phyloP scores from a whole-genome alignment of 2,888 invertebrate genomes.

The Cheilosia vernalis region DNA sequence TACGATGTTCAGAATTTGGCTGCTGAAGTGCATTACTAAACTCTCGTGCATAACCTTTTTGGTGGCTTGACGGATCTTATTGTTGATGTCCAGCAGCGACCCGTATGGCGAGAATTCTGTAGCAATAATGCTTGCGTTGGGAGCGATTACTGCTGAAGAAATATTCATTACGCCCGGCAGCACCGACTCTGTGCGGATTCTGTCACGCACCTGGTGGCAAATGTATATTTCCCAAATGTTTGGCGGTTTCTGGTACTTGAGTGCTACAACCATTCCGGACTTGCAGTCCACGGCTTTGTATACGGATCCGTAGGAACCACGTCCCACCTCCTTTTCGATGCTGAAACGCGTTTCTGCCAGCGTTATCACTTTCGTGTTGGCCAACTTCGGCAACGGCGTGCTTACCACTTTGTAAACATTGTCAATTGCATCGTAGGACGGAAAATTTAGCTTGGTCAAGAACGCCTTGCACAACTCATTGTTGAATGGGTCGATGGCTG shows the following conservation, averaged over 20 bases:
- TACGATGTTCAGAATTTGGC: slow-evolving; percentile 93
- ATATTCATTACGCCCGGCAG: slow-evolving; percentile 91
- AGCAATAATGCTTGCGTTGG: slow-evolving; percentile 92
- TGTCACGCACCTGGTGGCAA: slow-evolving; percentile 84
- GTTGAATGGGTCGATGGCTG: slow-evolving; percentile 92
- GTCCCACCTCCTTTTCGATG: slow-evolving; percentile 91
- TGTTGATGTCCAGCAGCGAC: slow-evolving; percentile 92
- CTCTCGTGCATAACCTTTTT: slow-evolving; percentile 90
- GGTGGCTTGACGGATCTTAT: slow-evolving; percentile 89
- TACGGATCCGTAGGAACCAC: slow-evolving; percentile 94
- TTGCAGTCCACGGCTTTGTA: slow-evolving; percentile 84
- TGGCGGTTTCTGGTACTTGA: slow-evolving; percentile 95
- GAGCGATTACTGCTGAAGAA: slow-evolving; percentile 90
- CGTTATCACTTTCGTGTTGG: slow-evolving; percentile 84
- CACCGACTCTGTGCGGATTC: slow-evolving; percentile 84
- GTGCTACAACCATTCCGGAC: slow-evolving; percentile 85
- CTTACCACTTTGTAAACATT: slow-evolving; percentile 85
- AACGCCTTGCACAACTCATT: slow-evolving; percentile 88
- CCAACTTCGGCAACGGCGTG: slow-evolving; percentile 86
- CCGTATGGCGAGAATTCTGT: slow-evolving; percentile 93
- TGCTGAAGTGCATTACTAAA: slow-evolving; percentile 91
- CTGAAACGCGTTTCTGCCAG: slow-evolving; percentile 86
- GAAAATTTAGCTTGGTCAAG: slow-evolving; percentile 89
- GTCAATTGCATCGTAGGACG: slow-evolving; percentile 86
- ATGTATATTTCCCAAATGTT: slow-evolving; percentile 98